A percentile compares a stretch with the other conserved stretches of the same genome.
Evolutionary conservation across 2,113 vertebrate species (phyloP).

Genomic region (Zapornia atra): DNA sequence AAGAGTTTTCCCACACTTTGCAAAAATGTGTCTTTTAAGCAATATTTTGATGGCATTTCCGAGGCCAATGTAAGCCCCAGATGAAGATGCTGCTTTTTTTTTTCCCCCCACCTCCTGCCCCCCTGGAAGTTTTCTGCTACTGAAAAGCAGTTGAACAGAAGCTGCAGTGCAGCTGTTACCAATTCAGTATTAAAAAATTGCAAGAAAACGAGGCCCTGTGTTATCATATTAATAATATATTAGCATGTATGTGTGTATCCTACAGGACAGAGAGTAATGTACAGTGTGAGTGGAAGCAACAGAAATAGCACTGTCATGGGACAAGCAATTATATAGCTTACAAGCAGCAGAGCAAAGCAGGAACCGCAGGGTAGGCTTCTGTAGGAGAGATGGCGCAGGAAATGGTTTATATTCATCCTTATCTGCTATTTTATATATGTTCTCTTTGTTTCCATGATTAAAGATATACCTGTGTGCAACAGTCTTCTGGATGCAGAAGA

Average conservation of each 20-base stretch:
- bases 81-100: background rate
- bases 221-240: slow-evolving; percentile 23
- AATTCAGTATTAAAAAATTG: background rate
- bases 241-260: background rate
- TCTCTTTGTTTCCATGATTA: background rate
- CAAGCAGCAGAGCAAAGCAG: slow-evolving; percentile 41
- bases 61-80: background rate
- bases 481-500: background rate
- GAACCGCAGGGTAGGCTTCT: background rate
- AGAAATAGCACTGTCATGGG: slow-evolving; percentile 35
- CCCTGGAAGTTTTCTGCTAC: background rate
- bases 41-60: slow-evolving; percentile 14
- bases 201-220: background rate
- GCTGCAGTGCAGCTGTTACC: background rate
- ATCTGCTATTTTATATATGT: background rate
- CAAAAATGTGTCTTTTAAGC: background rate
- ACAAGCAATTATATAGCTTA: slow-evolving; percentile 5
- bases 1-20: slow-evolving; percentile 4
- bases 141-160: slow-evolving; percentile 2
- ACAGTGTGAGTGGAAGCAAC: background rate
- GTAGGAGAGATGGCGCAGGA: slow-evolving; percentile 4
- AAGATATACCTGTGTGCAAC: background rate
- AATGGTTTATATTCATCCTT: slow-evolving; percentile 1
- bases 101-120: background rate
- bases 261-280: background rate